Percentiles rank a stretch among this genome's conserved stretches.
These are phyloP conservation scores for Thereuonema tuberculata DNA, from an alignment of 1,140 invertebrate genomes.

Conservation along the genomic window DNA sequence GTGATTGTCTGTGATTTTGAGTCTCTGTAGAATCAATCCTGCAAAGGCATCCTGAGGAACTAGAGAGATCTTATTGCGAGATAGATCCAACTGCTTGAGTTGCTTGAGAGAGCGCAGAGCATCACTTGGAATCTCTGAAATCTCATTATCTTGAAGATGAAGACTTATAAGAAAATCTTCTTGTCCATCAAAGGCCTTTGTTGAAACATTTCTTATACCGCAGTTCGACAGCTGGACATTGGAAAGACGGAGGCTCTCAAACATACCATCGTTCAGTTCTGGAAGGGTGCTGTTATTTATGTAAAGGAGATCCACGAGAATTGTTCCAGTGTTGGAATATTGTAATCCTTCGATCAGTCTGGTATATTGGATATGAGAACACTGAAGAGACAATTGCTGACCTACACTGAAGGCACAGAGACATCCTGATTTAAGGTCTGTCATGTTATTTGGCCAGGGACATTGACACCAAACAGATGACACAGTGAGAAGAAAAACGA, in stretches of 20 bases:
- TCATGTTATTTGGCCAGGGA: slow-evolving; percentile 56
- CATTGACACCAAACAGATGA: slow-evolving; percentile 46
- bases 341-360: slow-evolving; percentile 50
- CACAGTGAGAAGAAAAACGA: neutral
- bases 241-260: slow-evolving; percentile 52
- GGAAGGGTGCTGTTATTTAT: slow-evolving; percentile 68
- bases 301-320: slow-evolving; percentile 69
- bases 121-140: slow-evolving; percentile 56
- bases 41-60: slow-evolving; percentile 7
- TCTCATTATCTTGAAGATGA: slow-evolving; percentile 59
- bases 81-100: slow-evolving; percentile 69
- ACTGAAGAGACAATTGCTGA: slow-evolving; percentile 70
- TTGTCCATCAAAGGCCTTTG: slow-evolving; percentile 62
- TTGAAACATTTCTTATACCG: slow-evolving; percentile 52
- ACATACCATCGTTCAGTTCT: slow-evolving; percentile 46
- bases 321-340: slow-evolving; percentile 41
- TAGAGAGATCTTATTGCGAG: slow-evolving; percentile 59
- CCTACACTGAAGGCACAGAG: slow-evolving; percentile 72
- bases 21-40: neutral
- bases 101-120: slow-evolving; percentile 50
- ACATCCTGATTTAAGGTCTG: slow-evolving; percentile 66
- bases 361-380: slow-evolving; percentile 69
- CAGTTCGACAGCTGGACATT: slow-evolving; percentile 76
- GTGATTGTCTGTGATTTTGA: slow-evolving; percentile 63
- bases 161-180: slow-evolving; percentile 62